A percentile compares a stretch with the other conserved stretches of the same genome.
phyloP scores from a whole-genome alignment of 2,797 vertebrate genomes.

The Alosa sapidissima region DNA sequence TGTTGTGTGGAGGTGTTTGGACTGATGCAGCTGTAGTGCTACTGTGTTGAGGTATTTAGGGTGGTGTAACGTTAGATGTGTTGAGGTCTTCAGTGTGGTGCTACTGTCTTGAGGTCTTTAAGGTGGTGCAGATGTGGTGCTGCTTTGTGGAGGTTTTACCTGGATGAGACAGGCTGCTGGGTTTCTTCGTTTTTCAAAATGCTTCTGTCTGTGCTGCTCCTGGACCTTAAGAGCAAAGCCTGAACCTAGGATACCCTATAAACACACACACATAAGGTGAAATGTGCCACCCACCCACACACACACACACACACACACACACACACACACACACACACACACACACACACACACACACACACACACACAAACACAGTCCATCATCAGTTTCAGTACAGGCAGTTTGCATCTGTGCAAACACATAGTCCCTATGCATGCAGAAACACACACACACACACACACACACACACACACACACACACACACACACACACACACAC shows the following conservation, averaged over 20 bases:
- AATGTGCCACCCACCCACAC: conserved; percentile 21
- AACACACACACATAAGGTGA: conserved; percentile 48
- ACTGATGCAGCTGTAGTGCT: neutral
- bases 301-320: too few relatives aligned
- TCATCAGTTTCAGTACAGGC: neutral
- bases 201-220: conserved; percentile 97
- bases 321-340: conserved; percentile 33
- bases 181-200: conserved; percentile 98
- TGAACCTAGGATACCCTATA: conserved; percentile 94
- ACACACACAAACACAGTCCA: neutral
- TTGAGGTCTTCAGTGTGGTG: too few relatives aligned
- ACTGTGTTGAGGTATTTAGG: neutral
- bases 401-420: neutral
- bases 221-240: conserved; percentile 98
- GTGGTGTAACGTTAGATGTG: neutral
- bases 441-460: neutral
- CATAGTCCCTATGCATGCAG: neutral
- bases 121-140: neutral
- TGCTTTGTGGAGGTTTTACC: conserved; percentile 71
- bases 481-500: neutral
- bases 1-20: neutral
- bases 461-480: neutral
- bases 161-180: conserved; percentile 96
- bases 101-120: neutral
- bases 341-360: conserved; percentile 15